These are phyloP conservation scores for Empis livida DNA, from an alignment of 2,888 invertebrate species.

Conservation along the genomic window DNA sequence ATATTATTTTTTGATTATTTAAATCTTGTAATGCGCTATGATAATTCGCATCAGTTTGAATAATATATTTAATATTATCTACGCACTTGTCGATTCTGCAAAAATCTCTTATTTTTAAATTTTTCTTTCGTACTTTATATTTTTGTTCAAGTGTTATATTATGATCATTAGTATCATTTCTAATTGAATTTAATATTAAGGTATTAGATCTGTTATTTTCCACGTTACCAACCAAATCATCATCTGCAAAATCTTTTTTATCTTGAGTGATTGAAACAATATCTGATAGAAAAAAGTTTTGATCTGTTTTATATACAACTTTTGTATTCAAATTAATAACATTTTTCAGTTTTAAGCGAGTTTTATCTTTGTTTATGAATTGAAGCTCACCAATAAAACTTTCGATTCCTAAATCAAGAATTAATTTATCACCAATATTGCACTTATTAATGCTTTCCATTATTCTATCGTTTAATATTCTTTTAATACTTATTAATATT, in stretches of 20 bases:
- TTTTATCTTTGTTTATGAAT: conserved; percentile 5
- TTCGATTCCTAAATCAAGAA: conserved; percentile 1
- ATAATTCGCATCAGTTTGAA: conserved; percentile 20
- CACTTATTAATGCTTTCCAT: too few relatives aligned
- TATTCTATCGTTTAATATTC: too few relatives aligned
- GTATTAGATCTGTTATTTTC: too few relatives aligned
- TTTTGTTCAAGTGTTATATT: too few relatives aligned
- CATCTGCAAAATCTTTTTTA: neutral
- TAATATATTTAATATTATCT: conserved; percentile 14
- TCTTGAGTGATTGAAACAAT: neutral
- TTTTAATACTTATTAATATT: too few relatives aligned
- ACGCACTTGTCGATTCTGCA: conserved; percentile 13
- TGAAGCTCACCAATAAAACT: conserved; percentile 10
- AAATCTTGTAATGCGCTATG: conserved; percentile 22
- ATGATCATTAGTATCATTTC: too few relatives aligned
- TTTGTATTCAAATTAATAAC: conserved; percentile 7
- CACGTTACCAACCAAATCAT: too few relatives aligned
- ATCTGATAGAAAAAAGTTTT: conserved; percentile 9
- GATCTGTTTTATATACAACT: conserved; percentile 3
- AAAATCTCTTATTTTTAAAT: conserved; percentile 8
- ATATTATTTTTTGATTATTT: conserved; percentile 15
- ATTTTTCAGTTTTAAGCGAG: conserved; percentile 8
- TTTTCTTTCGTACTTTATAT: neutral
- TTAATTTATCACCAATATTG: neutral
- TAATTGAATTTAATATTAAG: too few relatives aligned